Base-by-base conservation (phyloP, 2,797 vertebrate species). In the Pangasius larnaudii region DNA sequence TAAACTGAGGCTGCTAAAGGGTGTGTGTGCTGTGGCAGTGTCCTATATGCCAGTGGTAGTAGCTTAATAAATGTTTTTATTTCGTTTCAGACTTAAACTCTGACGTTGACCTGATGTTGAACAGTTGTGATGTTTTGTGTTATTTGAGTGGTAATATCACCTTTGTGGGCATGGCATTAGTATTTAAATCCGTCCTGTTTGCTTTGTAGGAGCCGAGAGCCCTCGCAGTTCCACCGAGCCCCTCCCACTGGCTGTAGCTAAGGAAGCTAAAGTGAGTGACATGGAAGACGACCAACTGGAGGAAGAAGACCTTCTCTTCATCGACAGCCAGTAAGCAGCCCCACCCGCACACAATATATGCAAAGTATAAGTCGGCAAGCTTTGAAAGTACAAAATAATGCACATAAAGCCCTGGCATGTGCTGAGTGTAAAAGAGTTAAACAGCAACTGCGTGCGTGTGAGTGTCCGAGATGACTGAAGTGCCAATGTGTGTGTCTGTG, bases 211-310 rank as follows among this genome's bases (percentile, higher is more conserved):
- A 91, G 97, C 97, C 0, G 96, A 97, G 59, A 97, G 97, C 30
- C 95, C 97, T 49, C 96, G 97, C 83, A 95, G 91, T 90, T 95
- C 94, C 90, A 93, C 96, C 36, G 96, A 97, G 69, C 94, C 97
- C 0, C 93, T 98, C 27, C 97, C 97, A 0, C 88, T 99, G 0
- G 96, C 97, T 24, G 97, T 99, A 71, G 98, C 98, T 89, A 99
- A 98, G 93, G 97, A 99, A 90, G 99, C 98, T 63, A 99, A 98
- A 94, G 98, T 99, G 63, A 98, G 97, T 16, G 96, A 98, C 93
- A 96, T 97, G 96, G 97, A 97, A 90, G 98, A 99, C 0, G 98
- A 99, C 93, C 97, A 98, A 89, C 92, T 99, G 42, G 97, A 95
- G 0, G 98, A 99, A 19, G 99, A 99, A 5, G 98, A 99, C 81